Base-by-base conservation (phyloP, 64 coral and sea anemone species). In the Stylophora pistillata region DNA sequence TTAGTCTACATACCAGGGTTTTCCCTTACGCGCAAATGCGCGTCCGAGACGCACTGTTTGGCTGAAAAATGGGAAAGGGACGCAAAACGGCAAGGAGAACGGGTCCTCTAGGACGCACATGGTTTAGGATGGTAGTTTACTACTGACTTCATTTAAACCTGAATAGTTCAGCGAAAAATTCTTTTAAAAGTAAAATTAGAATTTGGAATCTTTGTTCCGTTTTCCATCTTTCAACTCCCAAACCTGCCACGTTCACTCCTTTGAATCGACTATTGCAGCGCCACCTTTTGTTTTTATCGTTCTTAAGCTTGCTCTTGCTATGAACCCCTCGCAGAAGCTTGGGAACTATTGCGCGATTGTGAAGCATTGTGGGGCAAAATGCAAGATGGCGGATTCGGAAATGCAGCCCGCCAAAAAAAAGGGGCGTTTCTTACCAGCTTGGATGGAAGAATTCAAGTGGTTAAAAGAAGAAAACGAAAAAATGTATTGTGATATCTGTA, bases 221-320 rank as follows among this genome's bases (percentile, higher is more conserved):
- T 74, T 52, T 74, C 72, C 72, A 74, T 74, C 32, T 37, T 11
- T 74, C 72, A 74, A 74, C 72, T 31, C 33, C 29, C 30, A 74
- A 74, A 74, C 72, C 10, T 34, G 72, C 26, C 72, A 74, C 72
- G 20, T 74, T 47, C 33, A 74, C 72, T 52, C 72, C 72, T 74
- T 74, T 74, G 15, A 74, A 74, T 74, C 72, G 27, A 74, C 72
- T 74, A 74, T 74, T 74, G 72, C 72, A 74, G 28, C 72, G 72
- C 72, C 25, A 29, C 72, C 9, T 74, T 74, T 74, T 74, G 25
- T 74, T 74, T 74, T 9, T 2, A 2, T 74, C 28, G 72, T 74
- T 74, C 26, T 74, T 31, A 52, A 74, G 72, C 32, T 74, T 34
- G 72, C 30, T 73, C 58, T 61, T 61, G 9, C 58, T 61, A 61